Base-by-base conservation (phyloP, 2,797 vertebrate genomes). In the Fistularia commersonii region DNA sequence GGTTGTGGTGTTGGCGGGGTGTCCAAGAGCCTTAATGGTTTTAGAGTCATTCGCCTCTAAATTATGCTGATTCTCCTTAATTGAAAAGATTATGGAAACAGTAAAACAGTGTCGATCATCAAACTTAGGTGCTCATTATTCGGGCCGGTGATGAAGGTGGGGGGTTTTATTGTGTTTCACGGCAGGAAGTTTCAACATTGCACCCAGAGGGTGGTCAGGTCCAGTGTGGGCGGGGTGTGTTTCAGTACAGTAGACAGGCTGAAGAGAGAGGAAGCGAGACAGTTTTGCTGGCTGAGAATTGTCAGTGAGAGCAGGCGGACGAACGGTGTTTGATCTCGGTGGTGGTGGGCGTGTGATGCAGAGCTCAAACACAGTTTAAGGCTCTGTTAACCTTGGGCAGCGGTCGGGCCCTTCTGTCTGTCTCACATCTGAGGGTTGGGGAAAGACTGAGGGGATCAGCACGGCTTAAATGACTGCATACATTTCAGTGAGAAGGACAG, bases 341-440 rank as follows among this genome's bases (percentile, higher is more conserved):
- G 39, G 74, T 48, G 70, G 80, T 81, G 71, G 74, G 82, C 52
- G 72, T 79, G 73, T 62, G 70, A 75, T 65, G 74, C 61, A 9
- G 73, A 81, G 82, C 80, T 86, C 74, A 87, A 83, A 82, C 80
- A 79, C 79, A 78, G 76, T 85, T 82, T 84, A 81, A 74, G 85
- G 71, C 74, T 79, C 72, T 61, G 66, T 79, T 85, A 81, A 87
- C 85, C 85, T 88, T 86, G 87, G 73, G 71, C 79, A 74, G 74
- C 64, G 68, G 82, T 84, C 77, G 78, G 77, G 69, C 59, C 74
- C 66, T 67, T 76, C 66, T 15, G 54, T 76, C 77, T 74, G 62
- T 72, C 66, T 72, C 72, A 74, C 62, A 79, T 80, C 77, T 80
- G 58, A 81, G 83, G 72, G 65, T 41, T 47, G 57, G 46, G 33